Evolutionary conservation across 2,113 vertebrate genomes (phyloP).

Genomic region (Semnornis frantzii): DNA sequence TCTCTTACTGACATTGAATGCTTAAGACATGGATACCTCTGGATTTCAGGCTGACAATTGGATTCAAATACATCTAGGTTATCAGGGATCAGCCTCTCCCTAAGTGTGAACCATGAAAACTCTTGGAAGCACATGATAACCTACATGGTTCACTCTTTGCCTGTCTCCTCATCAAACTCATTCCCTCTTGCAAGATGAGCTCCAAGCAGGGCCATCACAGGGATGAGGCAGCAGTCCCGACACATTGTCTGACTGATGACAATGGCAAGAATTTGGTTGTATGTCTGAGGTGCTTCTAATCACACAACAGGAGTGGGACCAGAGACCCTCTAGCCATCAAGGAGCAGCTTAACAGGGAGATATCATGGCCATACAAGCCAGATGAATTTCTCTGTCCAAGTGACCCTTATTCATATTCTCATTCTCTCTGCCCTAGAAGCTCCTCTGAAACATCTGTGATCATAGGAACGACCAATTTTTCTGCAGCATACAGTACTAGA

Average conservation of each 20-base stretch:
- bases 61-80: neutral
- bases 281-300: neutral
- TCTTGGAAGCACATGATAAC: neutral
- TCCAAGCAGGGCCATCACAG: neutral
- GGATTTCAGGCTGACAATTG: neutral
- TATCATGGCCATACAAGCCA: neutral
- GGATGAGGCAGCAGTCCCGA: neutral
- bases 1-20: neutral
- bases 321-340: neutral
- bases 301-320: neutral
- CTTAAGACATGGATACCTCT: neutral
- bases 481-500: neutral
- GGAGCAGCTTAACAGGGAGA: neutral
- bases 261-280: neutral
- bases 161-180: neutral
- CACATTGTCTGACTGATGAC: no score
- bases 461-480: neutral
- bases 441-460: neutral
- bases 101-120: neutral
- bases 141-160: neutral
- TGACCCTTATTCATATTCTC: accelerated
- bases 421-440: neutral
- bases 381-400: neutral
- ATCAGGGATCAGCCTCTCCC: neutral
- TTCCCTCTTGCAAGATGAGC: neutral